phyloP scores from a whole-genome alignment of 2,888 invertebrate species.

The Hermodice carunculata region DNA sequence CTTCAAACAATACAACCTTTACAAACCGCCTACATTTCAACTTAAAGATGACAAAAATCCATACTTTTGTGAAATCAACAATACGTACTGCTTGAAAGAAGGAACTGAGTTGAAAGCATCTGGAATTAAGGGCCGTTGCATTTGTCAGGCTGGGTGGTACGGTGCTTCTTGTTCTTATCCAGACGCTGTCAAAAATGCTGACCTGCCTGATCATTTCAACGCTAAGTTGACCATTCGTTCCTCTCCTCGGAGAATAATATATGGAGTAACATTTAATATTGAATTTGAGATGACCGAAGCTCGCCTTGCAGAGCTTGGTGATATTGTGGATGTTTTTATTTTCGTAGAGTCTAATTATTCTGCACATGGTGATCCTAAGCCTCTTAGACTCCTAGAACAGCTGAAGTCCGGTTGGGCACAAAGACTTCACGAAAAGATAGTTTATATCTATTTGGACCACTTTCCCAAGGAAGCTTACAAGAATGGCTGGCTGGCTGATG shows the following conservation, averaged over 20 bases:
- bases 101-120: too few relatives aligned
- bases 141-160: too few relatives aligned
- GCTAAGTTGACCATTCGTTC: neutral
- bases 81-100: too few relatives aligned
- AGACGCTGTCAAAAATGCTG: too few relatives aligned
- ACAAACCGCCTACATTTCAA: too few relatives aligned
- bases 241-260: neutral
- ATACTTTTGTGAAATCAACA: too few relatives aligned
- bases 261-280: neutral
- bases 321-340: slow-evolving; percentile 3
- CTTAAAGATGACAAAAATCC: too few relatives aligned
- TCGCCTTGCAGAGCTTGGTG: neutral
- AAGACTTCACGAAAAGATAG: neutral
- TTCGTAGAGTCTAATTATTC: slow-evolving; percentile 8
- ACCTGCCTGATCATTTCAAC: too few relatives aligned
- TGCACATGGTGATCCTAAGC: slow-evolving; percentile 6
- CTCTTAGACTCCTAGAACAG: neutral
- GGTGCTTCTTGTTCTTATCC: too few relatives aligned
- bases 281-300: neutral
- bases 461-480: neutral
- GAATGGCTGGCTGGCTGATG: slow-evolving; percentile 9
- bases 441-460: neutral
- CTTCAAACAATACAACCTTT: too few relatives aligned
- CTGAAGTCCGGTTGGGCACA: neutral
- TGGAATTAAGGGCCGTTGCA: too few relatives aligned